phyloP scores from a whole-genome alignment of 2,113 vertebrate genomes.

The Gnathonemus echidnorhynchus region DNA sequence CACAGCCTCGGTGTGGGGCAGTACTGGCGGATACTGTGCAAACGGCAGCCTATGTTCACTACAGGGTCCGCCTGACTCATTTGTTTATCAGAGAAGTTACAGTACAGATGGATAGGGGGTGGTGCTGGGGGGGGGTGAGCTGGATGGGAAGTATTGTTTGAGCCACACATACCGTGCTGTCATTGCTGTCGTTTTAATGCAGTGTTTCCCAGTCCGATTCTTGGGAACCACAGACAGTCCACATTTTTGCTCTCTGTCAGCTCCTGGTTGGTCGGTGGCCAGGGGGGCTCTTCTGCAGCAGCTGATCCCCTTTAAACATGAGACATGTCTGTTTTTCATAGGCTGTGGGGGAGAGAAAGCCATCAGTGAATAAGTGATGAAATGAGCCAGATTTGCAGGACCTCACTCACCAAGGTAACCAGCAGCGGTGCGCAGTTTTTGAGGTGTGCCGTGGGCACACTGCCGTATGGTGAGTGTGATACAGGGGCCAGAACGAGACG shows the following conservation, averaged over 20 bases:
- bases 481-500: neutral
- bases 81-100: constrained; percentile 38
- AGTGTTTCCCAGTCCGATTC: neutral
- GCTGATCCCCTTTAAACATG: neutral
- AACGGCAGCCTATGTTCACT: constrained; percentile 36
- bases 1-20: constrained; percentile 17
- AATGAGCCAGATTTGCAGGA: neutral
- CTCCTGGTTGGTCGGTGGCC: neutral
- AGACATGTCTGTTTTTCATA: neutral
- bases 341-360: neutral
- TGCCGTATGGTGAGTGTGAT: neutral
- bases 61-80: constrained; percentile 38
- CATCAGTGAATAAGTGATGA: neutral
- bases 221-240: neutral
- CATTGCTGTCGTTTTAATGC: neutral
- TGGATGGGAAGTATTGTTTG: constrained; percentile 1
- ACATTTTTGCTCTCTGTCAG: neutral
- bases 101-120: constrained; percentile 17
- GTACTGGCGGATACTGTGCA: neutral
- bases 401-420: neutral
- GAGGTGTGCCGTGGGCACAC: neutral
- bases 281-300: neutral
- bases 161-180: neutral
- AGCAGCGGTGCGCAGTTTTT: neutral
- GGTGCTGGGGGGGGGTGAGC: neutral